Evolutionary conservation across 2,888 invertebrate species (phyloP).

Genomic region (Orthosia gothica): DNA sequence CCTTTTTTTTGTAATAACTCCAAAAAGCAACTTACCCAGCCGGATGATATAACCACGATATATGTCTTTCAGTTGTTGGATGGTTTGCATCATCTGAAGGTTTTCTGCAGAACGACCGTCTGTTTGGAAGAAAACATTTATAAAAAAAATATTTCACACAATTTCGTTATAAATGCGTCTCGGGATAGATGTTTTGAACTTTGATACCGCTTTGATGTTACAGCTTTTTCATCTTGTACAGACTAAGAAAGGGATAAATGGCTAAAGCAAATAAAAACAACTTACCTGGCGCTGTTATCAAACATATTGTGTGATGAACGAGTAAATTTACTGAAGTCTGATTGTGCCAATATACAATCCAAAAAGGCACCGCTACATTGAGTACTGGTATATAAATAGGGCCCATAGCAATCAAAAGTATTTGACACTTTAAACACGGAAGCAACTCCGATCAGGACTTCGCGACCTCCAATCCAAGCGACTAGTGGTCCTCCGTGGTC

Average conservation of each 20-base stretch:
- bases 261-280: background rate
- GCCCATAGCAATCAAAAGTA: slow-evolving; percentile 71
- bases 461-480: slow-evolving; percentile 72
- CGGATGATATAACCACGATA: slow-evolving; percentile 75
- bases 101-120: slow-evolving; percentile 33
- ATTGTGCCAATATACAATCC: slow-evolving; percentile 70
- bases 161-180: background rate
- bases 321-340: background rate
- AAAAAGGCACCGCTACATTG: slow-evolving; percentile 76
- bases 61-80: slow-evolving; percentile 65
- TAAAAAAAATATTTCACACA: background rate
- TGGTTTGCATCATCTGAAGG: slow-evolving; percentile 63
- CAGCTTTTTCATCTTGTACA: background rate
- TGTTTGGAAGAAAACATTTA: background rate
- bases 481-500: slow-evolving; percentile 82
- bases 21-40: slow-evolving; percentile 62
- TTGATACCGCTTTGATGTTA: background rate
- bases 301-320: background rate
- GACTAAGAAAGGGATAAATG: background rate
- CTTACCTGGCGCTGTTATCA: slow-evolving; percentile 29
- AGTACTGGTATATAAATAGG: slow-evolving; percentile 79
- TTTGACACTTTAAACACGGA: slow-evolving; percentile 74
- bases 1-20: background rate
- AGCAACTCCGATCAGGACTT: slow-evolving; percentile 77
- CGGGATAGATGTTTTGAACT: background rate